phyloP scores from a whole-genome alignment of 2,888 invertebrate genomes.

The Hipparchia sbordonii region DNA sequence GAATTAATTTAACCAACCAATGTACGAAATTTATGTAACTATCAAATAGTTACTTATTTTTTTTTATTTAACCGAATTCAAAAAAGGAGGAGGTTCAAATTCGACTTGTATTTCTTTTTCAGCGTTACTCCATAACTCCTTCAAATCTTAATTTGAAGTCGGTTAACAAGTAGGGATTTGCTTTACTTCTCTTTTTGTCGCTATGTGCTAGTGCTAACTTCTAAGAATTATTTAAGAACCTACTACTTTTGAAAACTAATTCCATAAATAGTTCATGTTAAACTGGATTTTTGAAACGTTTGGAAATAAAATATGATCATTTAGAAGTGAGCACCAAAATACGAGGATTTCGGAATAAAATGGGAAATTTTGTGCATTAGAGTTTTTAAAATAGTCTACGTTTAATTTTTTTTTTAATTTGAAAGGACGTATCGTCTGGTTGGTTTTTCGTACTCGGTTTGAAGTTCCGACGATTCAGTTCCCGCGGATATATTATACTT shows the following conservation, averaged over 20 bases:
- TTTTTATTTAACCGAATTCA: too few species aligned
- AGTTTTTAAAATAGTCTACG: constrained; percentile 25
- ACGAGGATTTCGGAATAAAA: constrained; percentile 21
- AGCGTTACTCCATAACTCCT: too few species aligned
- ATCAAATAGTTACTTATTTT: too few species aligned
- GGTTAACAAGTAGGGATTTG: not conserved
- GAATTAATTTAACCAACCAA: not conserved
- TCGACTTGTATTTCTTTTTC: too few species aligned
- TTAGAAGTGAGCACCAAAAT: constrained; percentile 19
- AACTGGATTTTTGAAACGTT: constrained; percentile 12
- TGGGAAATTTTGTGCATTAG: constrained; percentile 25
- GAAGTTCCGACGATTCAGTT: too few species aligned
- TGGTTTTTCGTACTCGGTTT: too few species aligned
- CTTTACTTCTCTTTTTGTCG: not conserved
- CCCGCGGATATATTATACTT: too few species aligned
- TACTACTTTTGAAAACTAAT: constrained; percentile 2
- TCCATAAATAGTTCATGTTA: constrained; percentile 12
- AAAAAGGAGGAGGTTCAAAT: too few species aligned
- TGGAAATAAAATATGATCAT: constrained; percentile 18
- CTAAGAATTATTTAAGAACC: not conserved
- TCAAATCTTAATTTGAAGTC: too few species aligned
- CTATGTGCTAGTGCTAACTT: not conserved
- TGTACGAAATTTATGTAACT: too few species aligned
- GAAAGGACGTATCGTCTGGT: too few species aligned
- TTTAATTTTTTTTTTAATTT: too few species aligned